A percentile compares a stretch with the other conserved stretches of the same genome.
These are phyloP conservation scores for Mormyrus iriodes DNA, from an alignment of 2,113 vertebrate genomes.

Conservation along the genomic window DNA sequence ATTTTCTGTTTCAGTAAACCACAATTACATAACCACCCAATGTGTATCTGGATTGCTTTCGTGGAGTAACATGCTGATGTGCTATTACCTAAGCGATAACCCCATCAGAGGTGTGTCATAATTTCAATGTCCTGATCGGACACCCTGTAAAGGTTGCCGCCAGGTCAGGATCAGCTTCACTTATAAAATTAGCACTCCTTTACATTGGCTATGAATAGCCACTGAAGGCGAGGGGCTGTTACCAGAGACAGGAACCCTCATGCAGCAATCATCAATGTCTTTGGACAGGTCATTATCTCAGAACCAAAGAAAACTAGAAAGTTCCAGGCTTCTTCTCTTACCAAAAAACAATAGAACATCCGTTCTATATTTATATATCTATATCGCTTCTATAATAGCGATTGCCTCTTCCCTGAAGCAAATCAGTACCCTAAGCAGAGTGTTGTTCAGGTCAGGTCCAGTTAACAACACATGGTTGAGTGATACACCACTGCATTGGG, in stretches of 20 bases:
- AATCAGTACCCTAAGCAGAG: conserved; percentile 15
- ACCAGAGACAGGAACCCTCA: conserved; percentile 20
- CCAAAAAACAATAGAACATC: conserved; percentile 29
- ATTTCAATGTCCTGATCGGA: too few species aligned
- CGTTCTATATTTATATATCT: conserved; percentile 28
- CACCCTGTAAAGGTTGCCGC: too few species aligned
- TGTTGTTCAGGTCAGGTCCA: conserved; percentile 30
- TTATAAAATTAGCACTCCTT: too few species aligned
- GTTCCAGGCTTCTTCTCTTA: conserved; percentile 21
- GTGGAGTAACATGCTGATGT: too few species aligned
- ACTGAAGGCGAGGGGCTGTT: background rate
- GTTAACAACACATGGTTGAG: conserved; percentile 30
- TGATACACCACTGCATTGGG: conserved; percentile 11
- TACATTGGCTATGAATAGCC: conserved; percentile 15
- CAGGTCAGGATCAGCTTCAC: too few species aligned
- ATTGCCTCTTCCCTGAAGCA: conserved; percentile 24
- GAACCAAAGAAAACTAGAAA: conserved; percentile 25
- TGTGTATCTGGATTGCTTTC: too few species aligned
- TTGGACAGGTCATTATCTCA: conserved; percentile 12
- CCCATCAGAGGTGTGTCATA: too few species aligned
- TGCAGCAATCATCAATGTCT: conserved; percentile 24
- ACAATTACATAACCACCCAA: too few species aligned
- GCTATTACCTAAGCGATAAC: too few species aligned
- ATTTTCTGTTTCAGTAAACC: too few species aligned
- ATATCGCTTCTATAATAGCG: conserved; percentile 17